Base-by-base conservation (phyloP, 2,113 vertebrate species). In the Globicephala melas region DNA sequence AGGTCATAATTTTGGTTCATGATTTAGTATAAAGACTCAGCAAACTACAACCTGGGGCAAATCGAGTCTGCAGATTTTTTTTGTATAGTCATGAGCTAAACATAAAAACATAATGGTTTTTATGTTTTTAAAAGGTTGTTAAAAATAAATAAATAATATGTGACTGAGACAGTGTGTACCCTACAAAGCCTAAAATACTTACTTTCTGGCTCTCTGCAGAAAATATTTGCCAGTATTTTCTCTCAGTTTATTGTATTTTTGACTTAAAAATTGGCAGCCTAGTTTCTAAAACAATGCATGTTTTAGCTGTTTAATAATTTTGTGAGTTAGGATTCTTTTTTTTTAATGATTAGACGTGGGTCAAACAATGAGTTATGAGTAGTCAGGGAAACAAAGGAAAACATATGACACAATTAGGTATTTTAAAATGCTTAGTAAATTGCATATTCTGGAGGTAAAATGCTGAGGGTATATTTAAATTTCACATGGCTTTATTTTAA, bases 391-490 rank as follows among this genome's bases (percentile, higher is more conserved):
- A 93, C 20, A 91, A 84, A 83, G 28, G 55, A 85, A 91, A 96
- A 70, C 17, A 28, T 33, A 18, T 38, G 62, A 91, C 31, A 60
- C 28, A 68, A 14, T 85, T 89, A 81, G 17, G 9, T 79, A n/a
- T 41, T 93, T 47, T 2, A 90, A 96, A 95, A 65, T 87, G 3
- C 13, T 53, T 93, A 76, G 20, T 94, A 55, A 71, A 26, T 76
- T 55, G 8, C 2, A 8, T 89, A 60, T 71, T 85, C 50, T 90
- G 36, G 26, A 38, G 3, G 71, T 82, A 60, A 76, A 82, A 63
- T 92, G 23, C 91, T 94, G 33, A 83, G 26, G 26, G 12, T 68
- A 17, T 91, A 25, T 93, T 91, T 96, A 82, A 91, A 60, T 95
- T 84, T 89, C 38, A 65, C 15, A 50, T 82, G 12, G 20, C 67